A percentile compares a stretch with the other conserved stretches of the same genome.
phyloP scores from a whole-genome alignment of 1,140 invertebrate species.

The Globodera rostochiensis region DNA sequence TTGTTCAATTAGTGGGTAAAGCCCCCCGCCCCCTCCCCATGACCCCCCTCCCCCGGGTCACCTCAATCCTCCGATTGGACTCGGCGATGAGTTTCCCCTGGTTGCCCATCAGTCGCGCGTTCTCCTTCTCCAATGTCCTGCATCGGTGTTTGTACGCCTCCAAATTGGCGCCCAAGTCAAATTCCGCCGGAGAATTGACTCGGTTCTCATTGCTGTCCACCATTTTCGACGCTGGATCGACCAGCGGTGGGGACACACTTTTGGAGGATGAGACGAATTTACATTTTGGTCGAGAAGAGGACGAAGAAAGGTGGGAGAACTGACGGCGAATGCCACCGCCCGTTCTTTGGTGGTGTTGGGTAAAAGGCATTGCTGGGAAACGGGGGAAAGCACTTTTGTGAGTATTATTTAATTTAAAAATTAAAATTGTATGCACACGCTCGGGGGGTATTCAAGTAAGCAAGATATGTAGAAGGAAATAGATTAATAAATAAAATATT shows the following conservation, averaged over 20 bases:
- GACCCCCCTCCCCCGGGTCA: not conserved
- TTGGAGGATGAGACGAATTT: not conserved
- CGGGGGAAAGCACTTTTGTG: not conserved
- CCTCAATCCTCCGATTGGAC: constrained; percentile 33
- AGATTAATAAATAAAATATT: not conserved
- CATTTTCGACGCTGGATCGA: constrained; percentile 2
- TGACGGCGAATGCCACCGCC: constrained; percentile 3
- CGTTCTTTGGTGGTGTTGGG: not conserved
- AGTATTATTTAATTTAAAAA: not conserved
- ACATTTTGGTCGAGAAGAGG: not conserved
- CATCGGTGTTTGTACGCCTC: constrained; percentile 36
- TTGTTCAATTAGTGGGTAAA: not conserved
- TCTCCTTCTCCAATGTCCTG: constrained; percentile 33
- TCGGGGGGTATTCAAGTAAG: not conserved
- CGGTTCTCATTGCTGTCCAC: constrained; percentile 13
- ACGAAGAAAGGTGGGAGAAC: not conserved
- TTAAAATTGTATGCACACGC: not conserved
- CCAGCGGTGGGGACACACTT: not conserved
- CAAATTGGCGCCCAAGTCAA: constrained; percentile 26
- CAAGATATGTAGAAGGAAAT: not conserved
- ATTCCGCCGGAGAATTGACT: not conserved
- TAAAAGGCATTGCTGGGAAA: not conserved
- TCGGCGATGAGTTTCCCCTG: constrained; percentile 28
- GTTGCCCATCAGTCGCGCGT: constrained; percentile 38
- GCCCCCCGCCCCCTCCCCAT: not conserved